phyloP scores from a whole-genome alignment of 2,113 vertebrate species.

The Leuciscus idus region DNA sequence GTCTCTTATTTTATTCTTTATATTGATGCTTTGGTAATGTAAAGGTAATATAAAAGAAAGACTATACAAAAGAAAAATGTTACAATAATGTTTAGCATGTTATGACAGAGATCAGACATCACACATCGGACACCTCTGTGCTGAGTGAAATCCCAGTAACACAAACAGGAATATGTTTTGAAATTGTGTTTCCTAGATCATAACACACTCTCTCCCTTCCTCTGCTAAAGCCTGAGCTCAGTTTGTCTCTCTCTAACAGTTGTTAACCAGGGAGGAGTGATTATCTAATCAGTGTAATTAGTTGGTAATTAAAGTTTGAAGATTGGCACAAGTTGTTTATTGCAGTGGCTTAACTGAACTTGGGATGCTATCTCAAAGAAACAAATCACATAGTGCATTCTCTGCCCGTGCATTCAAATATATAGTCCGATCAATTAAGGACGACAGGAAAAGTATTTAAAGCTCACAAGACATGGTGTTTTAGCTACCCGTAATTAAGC shows the following conservation, averaged over 20 bases:
- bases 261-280: slow-evolving; percentile 3
- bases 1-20: neutral
- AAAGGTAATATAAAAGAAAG: neutral
- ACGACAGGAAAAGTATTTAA: neutral
- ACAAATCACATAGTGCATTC: neutral
- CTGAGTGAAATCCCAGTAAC: slow-evolving; percentile 4
- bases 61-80: neutral
- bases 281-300: slow-evolving; percentile 35
- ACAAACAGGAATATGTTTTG: neutral
- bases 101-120: slow-evolving; percentile 3
- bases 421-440: neutral
- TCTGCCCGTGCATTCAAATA: neutral
- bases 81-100: neutral
- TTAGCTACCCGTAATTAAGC: neutral
- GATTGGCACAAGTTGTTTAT: neutral
- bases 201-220: neutral
- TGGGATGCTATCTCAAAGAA: neutral
- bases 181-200: neutral
- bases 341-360: slow-evolving; percentile 6
- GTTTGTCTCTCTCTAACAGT: neutral
- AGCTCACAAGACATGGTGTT: neutral
- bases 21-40: neutral
- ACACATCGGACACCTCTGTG: neutral
- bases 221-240: neutral
- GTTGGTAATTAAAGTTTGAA: slow-evolving; percentile 8